phyloP scores from a whole-genome alignment of 2,113 vertebrate species.

The Dasypus novemcinctus region DNA sequence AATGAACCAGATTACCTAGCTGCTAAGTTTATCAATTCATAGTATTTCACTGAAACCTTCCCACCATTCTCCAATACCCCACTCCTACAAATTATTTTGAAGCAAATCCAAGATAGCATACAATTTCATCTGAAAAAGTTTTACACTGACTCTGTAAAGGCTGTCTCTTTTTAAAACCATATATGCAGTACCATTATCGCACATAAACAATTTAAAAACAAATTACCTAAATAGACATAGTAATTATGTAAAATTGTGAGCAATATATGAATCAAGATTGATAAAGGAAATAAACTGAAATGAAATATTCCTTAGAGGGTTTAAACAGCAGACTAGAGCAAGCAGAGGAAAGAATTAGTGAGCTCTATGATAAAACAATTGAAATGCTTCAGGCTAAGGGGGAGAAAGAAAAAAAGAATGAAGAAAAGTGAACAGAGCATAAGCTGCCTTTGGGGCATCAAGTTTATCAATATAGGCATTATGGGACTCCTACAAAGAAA shows the following conservation, averaged over 20 bases:
- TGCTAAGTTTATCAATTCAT: conserved; percentile 10
- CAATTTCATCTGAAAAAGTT: neutral
- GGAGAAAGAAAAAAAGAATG: no score
- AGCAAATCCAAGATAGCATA: neutral
- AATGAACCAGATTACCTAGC: neutral
- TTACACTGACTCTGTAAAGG: neutral
- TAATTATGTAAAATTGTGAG: neutral
- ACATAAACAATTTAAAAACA: neutral
- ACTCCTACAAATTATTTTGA: no score
- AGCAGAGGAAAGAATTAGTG: neutral
- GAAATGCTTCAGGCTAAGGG: no score
- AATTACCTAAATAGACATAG: neutral
- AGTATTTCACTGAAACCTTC: neutral
- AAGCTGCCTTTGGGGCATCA: no score
- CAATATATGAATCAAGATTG: neutral
- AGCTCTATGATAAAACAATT: no score
- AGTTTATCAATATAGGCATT: no score
- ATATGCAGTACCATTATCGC: neutral
- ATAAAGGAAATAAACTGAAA: neutral
- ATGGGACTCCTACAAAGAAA: no score
- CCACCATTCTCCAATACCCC: neutral
- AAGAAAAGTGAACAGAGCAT: no score
- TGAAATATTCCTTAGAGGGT: no score
- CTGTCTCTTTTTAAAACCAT: neutral
- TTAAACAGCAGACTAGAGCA: no score